Percentiles rank a stretch among this genome's conserved stretches.
phyloP scores from a whole-genome alignment of 2,888 invertebrate species.

The Aporophyla nigra region DNA sequence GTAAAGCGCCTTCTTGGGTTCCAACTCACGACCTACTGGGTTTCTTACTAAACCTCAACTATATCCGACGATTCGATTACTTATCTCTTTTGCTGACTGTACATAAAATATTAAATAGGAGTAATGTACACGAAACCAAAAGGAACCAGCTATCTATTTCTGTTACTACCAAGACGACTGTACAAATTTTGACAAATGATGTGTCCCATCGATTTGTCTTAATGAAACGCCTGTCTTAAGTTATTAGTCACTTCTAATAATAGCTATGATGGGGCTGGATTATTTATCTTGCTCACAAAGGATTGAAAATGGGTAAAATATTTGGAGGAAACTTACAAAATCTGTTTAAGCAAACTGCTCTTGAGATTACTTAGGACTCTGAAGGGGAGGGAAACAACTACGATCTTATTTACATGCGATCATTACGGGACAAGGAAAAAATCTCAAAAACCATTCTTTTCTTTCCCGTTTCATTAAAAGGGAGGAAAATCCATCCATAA shows the following conservation, averaged over 20 bases:
- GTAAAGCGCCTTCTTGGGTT: too few species aligned
- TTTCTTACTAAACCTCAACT: too few species aligned
- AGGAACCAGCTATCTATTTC: constrained; percentile 30
- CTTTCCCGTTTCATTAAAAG: constrained; percentile 21
- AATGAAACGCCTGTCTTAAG: constrained; percentile 29
- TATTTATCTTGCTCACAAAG: constrained; percentile 33
- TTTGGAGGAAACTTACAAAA: constrained; percentile 14
- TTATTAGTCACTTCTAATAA: constrained; percentile 26
- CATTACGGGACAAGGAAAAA: constrained; percentile 25
- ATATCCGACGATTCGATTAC: too few species aligned
- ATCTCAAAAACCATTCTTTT: not conserved
- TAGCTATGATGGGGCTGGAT: not conserved
- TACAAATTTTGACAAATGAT: constrained; percentile 48
- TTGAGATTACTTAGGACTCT: constrained; percentile 16
- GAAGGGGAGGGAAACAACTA: not conserved
- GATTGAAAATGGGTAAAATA: constrained; percentile 6
- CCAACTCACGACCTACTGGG: too few species aligned
- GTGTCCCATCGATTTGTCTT: constrained; percentile 40
- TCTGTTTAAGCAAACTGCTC: constrained; percentile 13
- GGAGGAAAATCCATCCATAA: not conserved
- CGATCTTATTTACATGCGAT: constrained; percentile 34
- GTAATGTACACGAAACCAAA: constrained; percentile 13
- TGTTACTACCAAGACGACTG: constrained; percentile 11
- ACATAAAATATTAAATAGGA: too few species aligned
- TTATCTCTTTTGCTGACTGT: too few species aligned